phyloP scores from a whole-genome alignment of 2,113 vertebrate genomes.

The Zosterops lateralis region DNA sequence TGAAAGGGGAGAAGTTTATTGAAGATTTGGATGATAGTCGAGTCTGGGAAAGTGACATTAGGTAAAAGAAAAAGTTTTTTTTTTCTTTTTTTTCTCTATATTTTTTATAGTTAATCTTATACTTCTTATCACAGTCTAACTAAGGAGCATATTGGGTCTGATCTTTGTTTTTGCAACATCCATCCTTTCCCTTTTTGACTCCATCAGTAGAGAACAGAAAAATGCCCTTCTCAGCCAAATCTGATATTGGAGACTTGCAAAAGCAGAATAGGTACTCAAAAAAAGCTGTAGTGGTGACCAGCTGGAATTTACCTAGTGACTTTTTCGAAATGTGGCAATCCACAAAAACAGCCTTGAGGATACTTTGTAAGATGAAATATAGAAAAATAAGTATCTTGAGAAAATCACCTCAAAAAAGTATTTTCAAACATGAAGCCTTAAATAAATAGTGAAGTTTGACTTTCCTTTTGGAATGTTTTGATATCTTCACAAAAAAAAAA shows the following conservation, averaged over 20 bases:
- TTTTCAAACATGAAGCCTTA: background rate
- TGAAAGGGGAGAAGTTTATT: conserved; percentile 99
- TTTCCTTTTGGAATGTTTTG: conserved; percentile 1
- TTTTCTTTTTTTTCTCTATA: background rate
- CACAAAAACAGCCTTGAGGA: background rate
- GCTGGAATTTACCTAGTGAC: background rate
- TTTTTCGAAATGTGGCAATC: background rate
- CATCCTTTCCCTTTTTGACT: background rate
- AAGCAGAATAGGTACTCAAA: background rate
- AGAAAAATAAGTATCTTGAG: background rate
- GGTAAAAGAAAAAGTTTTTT: conserved; percentile 76
- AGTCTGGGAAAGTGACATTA: conserved; percentile 95
- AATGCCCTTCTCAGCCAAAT: fast-evolving
- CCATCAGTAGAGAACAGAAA: background rate
- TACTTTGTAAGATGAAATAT: background rate
- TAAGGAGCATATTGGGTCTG: background rate
- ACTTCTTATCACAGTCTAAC: background rate
- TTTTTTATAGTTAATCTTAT: background rate
- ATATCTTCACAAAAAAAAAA: background rate
- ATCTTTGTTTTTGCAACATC: background rate
- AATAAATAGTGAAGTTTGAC: background rate
- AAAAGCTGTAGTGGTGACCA: fast-evolving
- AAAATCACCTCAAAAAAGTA: background rate
- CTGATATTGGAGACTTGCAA: background rate
- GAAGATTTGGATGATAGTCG: conserved; percentile 96